Conservation (phyloP, 2,888 invertebrate species). For the Drosophila paranaensis region DNA sequence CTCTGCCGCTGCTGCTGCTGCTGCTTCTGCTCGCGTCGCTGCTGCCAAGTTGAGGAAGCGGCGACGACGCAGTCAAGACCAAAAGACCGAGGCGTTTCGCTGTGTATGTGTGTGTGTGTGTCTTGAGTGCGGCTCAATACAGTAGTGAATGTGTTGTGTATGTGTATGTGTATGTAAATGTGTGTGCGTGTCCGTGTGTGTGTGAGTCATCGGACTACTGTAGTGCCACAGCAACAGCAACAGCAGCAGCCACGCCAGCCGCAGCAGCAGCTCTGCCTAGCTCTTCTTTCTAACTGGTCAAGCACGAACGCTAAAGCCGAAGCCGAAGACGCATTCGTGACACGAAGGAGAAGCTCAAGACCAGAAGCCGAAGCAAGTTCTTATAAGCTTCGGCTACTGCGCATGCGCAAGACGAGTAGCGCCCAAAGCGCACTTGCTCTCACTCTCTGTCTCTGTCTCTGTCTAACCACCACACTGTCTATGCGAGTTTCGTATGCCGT, state of each 20-base stretch:
- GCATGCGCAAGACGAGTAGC: slow-evolving; percentile 80
- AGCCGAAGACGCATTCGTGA: slow-evolving; percentile 55
- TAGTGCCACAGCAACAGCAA: slow-evolving; percentile 44
- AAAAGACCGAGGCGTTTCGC: slow-evolving; percentile 56
- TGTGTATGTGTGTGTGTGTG: slow-evolving; percentile 34
- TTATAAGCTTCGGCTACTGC: slow-evolving; percentile 72
- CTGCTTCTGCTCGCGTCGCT: slow-evolving; percentile 63
- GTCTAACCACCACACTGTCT: slow-evolving; percentile 14
- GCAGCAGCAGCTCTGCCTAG: slow-evolving; percentile 54
- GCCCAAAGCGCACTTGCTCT: slow-evolving; percentile 31
- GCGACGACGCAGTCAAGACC: slow-evolving; percentile 65
- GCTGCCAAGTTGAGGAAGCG: slow-evolving; percentile 74
- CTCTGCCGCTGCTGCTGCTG: slow-evolving; percentile 62
- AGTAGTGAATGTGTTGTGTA: slow-evolving; percentile 42
- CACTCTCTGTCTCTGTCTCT: slow-evolving; percentile 25
- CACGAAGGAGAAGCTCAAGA: slow-evolving; percentile 84
- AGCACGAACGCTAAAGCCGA: slow-evolving; percentile 51
- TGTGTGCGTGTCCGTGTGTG: slow-evolving; percentile 50
- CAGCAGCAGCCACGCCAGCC: slow-evolving; percentile 28
- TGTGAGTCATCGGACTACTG: slow-evolving; percentile 71
- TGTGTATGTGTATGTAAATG: slow-evolving; percentile 33
- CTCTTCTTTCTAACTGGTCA: slow-evolving; percentile 70
- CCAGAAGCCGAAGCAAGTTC: slow-evolving; percentile 84
- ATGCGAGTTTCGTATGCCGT: slow-evolving; percentile 13
- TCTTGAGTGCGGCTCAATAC: slow-evolving; percentile 63